A percentile compares a stretch with the other conserved stretches of the same genome.
These are phyloP conservation scores for Epistrophella euchroma DNA, from an alignment of 2,888 invertebrate species.

Conservation along the genomic window DNA sequence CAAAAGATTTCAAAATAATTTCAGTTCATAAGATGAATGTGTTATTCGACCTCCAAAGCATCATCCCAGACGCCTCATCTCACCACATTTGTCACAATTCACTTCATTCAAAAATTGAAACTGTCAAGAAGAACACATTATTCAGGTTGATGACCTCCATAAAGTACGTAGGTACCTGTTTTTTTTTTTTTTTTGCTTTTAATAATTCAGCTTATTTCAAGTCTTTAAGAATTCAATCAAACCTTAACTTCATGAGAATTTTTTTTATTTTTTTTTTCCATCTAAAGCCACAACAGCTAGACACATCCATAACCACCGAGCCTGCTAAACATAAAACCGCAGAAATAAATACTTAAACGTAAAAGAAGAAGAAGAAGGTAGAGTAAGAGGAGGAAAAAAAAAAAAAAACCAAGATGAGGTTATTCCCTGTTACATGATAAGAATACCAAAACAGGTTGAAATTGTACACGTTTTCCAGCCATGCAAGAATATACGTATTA, in stretches of 20 bases:
- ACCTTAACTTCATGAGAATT: slow-evolving; percentile 55
- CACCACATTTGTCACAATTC: slow-evolving; percentile 36
- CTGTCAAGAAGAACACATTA: slow-evolving; percentile 25
- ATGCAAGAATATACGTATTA: slow-evolving; percentile 39
- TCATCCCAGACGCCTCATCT: slow-evolving; percentile 3
- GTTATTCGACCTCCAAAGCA: slow-evolving; percentile 18
- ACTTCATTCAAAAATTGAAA: slow-evolving; percentile 33
- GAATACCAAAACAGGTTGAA: slow-evolving; percentile 75
- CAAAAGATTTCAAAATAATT: neutral
- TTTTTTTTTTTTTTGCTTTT: slow-evolving; percentile 16
- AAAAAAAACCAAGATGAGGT: slow-evolving; percentile 54
- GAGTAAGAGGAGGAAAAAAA: slow-evolving; percentile 3
- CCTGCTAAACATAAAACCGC: slow-evolving; percentile 67
- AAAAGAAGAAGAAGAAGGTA: slow-evolving; percentile 20
- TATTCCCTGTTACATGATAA: slow-evolving; percentile 72
- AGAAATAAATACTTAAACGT: slow-evolving; percentile 62
- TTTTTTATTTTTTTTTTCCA: slow-evolving; percentile 18
- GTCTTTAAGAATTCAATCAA: slow-evolving; percentile 47
- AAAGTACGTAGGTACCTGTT: slow-evolving; percentile 17
- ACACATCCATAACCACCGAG: slow-evolving; percentile 63
- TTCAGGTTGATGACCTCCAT: slow-evolving; percentile 49
- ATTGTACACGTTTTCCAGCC: slow-evolving; percentile 65
- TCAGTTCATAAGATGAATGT: slow-evolving; percentile 6
- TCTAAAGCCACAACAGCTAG: slow-evolving; percentile 56
- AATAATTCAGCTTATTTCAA: slow-evolving; percentile 58